These are phyloP conservation scores for Heliconius hortense DNA, from an alignment of 2,888 invertebrate species.

Conservation along the genomic window DNA sequence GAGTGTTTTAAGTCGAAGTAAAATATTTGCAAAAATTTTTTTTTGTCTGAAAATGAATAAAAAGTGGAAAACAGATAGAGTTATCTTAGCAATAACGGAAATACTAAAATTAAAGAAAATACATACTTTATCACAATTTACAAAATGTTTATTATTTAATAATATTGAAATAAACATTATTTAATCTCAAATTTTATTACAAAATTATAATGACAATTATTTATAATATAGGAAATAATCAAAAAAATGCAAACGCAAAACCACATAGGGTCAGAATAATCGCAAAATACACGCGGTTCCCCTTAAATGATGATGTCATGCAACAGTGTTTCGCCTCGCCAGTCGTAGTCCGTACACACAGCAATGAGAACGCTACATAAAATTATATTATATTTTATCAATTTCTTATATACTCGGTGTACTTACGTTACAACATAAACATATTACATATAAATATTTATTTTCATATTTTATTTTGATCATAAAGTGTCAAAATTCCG, in stretches of 20 bases:
- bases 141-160: no score
- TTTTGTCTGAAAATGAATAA: no score
- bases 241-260: constrained; percentile 17
- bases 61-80: no score
- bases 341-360: constrained; percentile 63
- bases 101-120: no score
- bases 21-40: no score
- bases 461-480: constrained; percentile 48
- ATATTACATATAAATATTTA: constrained; percentile 20
- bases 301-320: constrained; percentile 65
- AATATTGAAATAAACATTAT: no score
- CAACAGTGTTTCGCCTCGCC: constrained; percentile 56
- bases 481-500: constrained; percentile 69
- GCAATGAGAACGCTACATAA: constrained; percentile 69
- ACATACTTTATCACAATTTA: no score
- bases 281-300: constrained; percentile 42
- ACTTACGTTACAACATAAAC: constrained; percentile 66
- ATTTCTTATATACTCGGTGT: constrained; percentile 64
- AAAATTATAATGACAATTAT: not conserved
- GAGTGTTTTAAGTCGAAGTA: no score
- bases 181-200: no score
- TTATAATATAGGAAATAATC: not conserved
- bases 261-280: constrained; percentile 38
- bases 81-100: no score
- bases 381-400: constrained; percentile 52